phyloP scores from a whole-genome alignment of 2,888 invertebrate species.

The Ceriagrion tenellum region DNA sequence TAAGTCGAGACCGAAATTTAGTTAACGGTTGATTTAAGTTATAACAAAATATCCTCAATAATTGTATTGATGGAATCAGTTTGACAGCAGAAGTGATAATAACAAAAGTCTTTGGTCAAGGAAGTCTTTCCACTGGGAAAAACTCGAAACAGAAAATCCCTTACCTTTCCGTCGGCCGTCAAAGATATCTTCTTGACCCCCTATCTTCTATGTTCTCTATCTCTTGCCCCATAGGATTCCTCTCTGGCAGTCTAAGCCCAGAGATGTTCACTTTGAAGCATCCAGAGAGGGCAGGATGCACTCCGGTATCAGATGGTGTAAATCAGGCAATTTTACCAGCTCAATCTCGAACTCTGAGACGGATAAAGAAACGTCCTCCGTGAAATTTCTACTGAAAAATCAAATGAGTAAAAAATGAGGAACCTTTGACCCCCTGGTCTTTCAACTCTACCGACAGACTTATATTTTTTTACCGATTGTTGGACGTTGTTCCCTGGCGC shows the following conservation, averaged over 20 bases:
- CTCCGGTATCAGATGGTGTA: neutral
- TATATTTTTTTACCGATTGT: too few species aligned
- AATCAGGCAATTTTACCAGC: neutral
- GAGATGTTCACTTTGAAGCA: neutral
- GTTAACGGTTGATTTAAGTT: too few species aligned
- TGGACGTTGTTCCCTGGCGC: too few species aligned
- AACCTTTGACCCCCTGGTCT: neutral
- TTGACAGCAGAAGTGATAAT: too few species aligned
- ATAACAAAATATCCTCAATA: too few species aligned
- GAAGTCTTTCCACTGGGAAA: neutral
- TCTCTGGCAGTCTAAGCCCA: neutral
- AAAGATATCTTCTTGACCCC: neutral
- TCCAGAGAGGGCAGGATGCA: neutral
- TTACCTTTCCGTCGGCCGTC: neutral
- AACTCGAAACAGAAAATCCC: neutral
- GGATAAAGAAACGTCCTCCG: neutral
- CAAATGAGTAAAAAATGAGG: neutral
- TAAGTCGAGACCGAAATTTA: too few species aligned
- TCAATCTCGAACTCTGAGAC: neutral
- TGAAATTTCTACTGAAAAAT: neutral
- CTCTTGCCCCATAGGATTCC: neutral
- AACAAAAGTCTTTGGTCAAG: too few species aligned
- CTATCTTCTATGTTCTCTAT: neutral
- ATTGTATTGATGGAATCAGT: too few species aligned
- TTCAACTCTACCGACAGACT: too few species aligned